A percentile compares a stretch with the other conserved stretches of the same genome.
These are phyloP conservation scores for Zootermopsis nevadensis DNA, from an alignment of 2,888 invertebrate species.

Conservation along the genomic window DNA sequence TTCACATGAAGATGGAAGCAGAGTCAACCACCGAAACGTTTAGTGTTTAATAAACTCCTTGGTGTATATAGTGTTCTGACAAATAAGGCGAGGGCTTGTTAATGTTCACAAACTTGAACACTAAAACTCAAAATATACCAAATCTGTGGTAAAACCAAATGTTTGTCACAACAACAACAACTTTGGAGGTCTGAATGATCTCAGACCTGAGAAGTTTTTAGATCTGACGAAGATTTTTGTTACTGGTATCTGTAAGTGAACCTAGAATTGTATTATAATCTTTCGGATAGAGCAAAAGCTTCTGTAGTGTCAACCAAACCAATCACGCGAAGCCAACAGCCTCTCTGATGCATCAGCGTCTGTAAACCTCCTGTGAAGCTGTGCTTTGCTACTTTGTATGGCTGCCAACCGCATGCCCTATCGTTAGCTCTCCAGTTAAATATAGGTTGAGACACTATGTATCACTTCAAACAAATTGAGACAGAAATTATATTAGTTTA, in stretches of 20 bases:
- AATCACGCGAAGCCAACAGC: background rate
- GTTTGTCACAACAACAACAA: background rate
- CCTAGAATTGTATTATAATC: background rate
- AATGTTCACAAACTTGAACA: background rate
- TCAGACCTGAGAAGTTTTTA: background rate
- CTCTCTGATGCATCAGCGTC: conserved; percentile 14
- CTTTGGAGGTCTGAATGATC: background rate
- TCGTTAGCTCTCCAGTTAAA: conserved; percentile 47
- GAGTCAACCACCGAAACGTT: no score
- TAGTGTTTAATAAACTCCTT: no score
- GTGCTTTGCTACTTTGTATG: conserved; percentile 45
- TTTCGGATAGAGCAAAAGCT: background rate
- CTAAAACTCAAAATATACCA: background rate
- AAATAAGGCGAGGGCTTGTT: background rate
- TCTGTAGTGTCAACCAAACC: conserved; percentile 11
- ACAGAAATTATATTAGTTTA: conserved; percentile 49
- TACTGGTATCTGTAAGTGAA: background rate
- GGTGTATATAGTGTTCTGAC: background rate
- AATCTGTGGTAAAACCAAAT: background rate
- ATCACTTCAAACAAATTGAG: conserved; percentile 48
- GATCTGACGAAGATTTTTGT: background rate
- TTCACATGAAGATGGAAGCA: no score
- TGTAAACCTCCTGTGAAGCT: conserved; percentile 37
- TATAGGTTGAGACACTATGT: conserved; percentile 45
- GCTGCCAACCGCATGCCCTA: conserved; percentile 38